These are phyloP conservation scores for Azorinus chamasolen DNA, from an alignment of 2,888 invertebrate genomes.

Conservation along the genomic window DNA sequence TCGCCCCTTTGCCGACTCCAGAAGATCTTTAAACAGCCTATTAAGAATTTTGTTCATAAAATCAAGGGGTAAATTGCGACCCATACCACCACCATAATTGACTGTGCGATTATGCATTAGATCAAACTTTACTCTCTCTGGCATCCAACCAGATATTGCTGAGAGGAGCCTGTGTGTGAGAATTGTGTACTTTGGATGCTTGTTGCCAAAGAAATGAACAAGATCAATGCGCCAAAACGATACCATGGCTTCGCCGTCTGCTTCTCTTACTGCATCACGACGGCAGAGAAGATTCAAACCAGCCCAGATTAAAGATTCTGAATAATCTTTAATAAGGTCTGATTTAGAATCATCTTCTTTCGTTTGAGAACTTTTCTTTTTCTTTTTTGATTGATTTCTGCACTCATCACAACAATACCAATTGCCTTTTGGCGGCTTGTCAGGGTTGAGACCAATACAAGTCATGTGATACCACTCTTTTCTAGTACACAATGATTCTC, in stretches of 20 bases:
- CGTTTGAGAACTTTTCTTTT: neutral
- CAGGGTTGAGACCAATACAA: slow-evolving; percentile 41
- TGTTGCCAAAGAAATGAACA: slow-evolving; percentile 46
- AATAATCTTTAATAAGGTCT: slow-evolving; percentile 41
- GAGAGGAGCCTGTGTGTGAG: slow-evolving; percentile 51
- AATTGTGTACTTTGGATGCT: slow-evolving; percentile 55
- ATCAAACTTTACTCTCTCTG: slow-evolving; percentile 41
- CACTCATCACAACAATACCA: slow-evolving; percentile 53
- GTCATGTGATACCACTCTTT: slow-evolving; percentile 55
- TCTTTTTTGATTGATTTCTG: neutral
- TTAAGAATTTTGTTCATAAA: slow-evolving; percentile 63
- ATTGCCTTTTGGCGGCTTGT: slow-evolving; percentile 40
- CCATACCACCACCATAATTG: slow-evolving; percentile 55
- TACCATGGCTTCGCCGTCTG: slow-evolving; percentile 65
- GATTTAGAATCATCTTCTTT: neutral
- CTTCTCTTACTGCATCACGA: slow-evolving; percentile 65
- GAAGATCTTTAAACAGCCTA: slow-evolving; percentile 49
- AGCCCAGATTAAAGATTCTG: slow-evolving; percentile 46
- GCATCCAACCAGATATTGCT: slow-evolving; percentile 46
- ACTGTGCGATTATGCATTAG: slow-evolving; percentile 30
- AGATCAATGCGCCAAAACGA: slow-evolving; percentile 53
- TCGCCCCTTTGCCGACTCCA: slow-evolving; percentile 34
- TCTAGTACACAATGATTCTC: slow-evolving; percentile 28
- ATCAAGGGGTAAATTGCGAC: slow-evolving; percentile 57
- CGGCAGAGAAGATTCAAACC: slow-evolving; percentile 61